These are phyloP conservation scores for Papilio machaon DNA, from an alignment of 1,140 invertebrate species.

Conservation along the genomic window DNA sequence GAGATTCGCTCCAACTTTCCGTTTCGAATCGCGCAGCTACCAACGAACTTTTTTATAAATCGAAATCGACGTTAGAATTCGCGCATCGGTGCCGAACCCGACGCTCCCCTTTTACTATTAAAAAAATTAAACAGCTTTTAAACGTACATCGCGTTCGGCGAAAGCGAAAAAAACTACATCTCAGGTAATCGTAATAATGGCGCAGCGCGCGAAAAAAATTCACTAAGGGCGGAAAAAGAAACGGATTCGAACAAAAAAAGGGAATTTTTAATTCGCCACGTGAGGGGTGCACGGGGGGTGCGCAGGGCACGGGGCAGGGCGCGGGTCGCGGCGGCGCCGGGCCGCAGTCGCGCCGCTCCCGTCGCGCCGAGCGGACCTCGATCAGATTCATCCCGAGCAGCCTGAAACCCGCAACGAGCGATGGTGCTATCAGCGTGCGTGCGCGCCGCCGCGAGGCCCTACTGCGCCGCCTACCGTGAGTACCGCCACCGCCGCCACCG, in stretches of 20 bases:
- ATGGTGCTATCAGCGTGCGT: slow-evolving; percentile 76
- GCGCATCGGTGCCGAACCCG: slow-evolving; percentile 75
- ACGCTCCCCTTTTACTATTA: slow-evolving; percentile 72
- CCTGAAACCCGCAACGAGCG: slow-evolving; percentile 18
- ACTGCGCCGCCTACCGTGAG: slow-evolving; percentile 73
- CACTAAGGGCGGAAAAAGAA: slow-evolving; percentile 80
- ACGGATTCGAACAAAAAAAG: slow-evolving; percentile 79
- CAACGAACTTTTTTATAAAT: slow-evolving; percentile 62
- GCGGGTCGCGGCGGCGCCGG: slow-evolving; percentile 44
- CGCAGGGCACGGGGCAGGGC: slow-evolving; percentile 35
- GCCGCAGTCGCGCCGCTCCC: slow-evolving; percentile 42
- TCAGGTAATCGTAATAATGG: slow-evolving; percentile 81
- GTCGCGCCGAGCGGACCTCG: slow-evolving; percentile 43
- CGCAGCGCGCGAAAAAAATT: slow-evolving; percentile 77
- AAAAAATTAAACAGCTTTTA: slow-evolving; percentile 81
- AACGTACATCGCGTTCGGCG: slow-evolving; percentile 66
- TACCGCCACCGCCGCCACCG: slow-evolving; percentile 32
- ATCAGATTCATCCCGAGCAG: neutral
- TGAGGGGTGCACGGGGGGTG: slow-evolving; percentile 44
- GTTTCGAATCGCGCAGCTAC: slow-evolving; percentile 41
- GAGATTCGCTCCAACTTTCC: slow-evolving; percentile 22
- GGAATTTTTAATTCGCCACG: slow-evolving; percentile 70
- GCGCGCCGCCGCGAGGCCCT: slow-evolving; percentile 67
- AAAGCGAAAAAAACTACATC: slow-evolving; percentile 70
- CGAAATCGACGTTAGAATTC: slow-evolving; percentile 77